These are phyloP conservation scores for Cenopis cana DNA, from an alignment of 2,888 invertebrate genomes.

Conservation along the genomic window DNA sequence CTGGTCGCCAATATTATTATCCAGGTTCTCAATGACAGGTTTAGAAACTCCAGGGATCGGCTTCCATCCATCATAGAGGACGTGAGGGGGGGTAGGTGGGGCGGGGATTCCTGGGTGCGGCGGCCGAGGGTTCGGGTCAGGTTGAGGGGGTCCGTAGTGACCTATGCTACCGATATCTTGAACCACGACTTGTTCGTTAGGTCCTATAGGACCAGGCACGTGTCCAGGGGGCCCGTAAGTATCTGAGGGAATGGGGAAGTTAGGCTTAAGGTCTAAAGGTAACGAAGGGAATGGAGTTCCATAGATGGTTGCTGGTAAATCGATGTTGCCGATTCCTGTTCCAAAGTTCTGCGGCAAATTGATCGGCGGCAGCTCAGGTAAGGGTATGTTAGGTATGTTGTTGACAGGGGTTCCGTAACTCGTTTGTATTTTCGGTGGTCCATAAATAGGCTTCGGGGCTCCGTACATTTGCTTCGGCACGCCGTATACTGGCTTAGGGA, in stretches of 20 bases:
- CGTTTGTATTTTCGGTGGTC: conserved; percentile 60
- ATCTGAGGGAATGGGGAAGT: conserved; percentile 75
- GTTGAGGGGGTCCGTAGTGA: conserved; percentile 86
- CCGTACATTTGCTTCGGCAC: conserved; percentile 71
- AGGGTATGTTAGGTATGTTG: conserved; percentile 54
- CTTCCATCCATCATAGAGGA: conserved; percentile 94
- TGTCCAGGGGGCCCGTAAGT: conserved; percentile 81
- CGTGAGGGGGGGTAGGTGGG: conserved; percentile 90
- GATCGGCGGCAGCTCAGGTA: conserved; percentile 55
- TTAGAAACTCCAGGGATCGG: conserved; percentile 89
- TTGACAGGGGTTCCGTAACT: conserved; percentile 61
- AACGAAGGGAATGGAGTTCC: conserved; percentile 70
- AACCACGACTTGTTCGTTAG: conserved; percentile 71
- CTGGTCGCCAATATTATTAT: conserved; percentile 61
- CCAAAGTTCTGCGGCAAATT: conserved; percentile 49
- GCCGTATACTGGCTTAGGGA: conserved; percentile 64
- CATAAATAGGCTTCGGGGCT: conserved; percentile 75
- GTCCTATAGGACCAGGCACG: conserved; percentile 67
- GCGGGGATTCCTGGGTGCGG: conserved; percentile 89
- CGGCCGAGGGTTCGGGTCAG: conserved; percentile 84
- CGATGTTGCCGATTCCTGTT: conserved; percentile 53
- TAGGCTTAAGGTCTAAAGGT: conserved; percentile 71
- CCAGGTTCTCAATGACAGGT: conserved; percentile 68
- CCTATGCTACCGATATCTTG: conserved; percentile 67
- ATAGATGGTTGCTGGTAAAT: conserved; percentile 76